phyloP scores from a whole-genome alignment of 2,888 invertebrate genomes.

The Eupithecia inturbata region DNA sequence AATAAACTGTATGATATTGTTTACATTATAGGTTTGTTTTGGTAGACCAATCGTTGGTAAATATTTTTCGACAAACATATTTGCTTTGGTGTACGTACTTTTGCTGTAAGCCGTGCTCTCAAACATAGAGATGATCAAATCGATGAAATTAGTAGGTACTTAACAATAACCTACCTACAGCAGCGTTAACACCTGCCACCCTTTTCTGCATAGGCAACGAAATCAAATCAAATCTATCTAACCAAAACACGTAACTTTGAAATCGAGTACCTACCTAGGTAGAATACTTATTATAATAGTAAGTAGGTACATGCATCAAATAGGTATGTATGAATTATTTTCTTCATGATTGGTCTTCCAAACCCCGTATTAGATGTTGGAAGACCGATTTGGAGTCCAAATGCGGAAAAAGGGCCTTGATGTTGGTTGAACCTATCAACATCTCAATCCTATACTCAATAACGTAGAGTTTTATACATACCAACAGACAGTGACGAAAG shows the following conservation, averaged over 20 bases:
- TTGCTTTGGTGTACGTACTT: constrained; percentile 1
- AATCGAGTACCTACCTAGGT: background rate
- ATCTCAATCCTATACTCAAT: background rate
- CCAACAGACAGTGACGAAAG: constrained; percentile 93
- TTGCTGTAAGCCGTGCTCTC: background rate
- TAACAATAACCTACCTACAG: background rate
- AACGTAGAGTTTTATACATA: background rate
- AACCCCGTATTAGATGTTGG: too few relatives aligned
- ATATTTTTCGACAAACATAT: constrained; percentile 8
- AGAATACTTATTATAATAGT: background rate
- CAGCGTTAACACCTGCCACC: background rate
- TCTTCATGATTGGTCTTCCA: too few relatives aligned
- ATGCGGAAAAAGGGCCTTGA: background rate
- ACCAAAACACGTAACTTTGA: background rate
- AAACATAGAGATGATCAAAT: background rate
- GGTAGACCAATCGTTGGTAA: constrained; percentile 18
- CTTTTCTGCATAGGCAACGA: too few relatives aligned
- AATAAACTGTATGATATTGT: constrained; percentile 17
- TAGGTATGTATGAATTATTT: too few relatives aligned
- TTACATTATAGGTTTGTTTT: constrained; percentile 6
- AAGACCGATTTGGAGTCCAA: background rate
- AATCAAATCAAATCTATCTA: background rate
- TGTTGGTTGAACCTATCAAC: background rate
- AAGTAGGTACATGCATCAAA: too few relatives aligned
- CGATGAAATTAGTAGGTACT: background rate